phyloP scores from a whole-genome alignment of 1,140 invertebrate genomes.

The Aphis gossypii region DNA sequence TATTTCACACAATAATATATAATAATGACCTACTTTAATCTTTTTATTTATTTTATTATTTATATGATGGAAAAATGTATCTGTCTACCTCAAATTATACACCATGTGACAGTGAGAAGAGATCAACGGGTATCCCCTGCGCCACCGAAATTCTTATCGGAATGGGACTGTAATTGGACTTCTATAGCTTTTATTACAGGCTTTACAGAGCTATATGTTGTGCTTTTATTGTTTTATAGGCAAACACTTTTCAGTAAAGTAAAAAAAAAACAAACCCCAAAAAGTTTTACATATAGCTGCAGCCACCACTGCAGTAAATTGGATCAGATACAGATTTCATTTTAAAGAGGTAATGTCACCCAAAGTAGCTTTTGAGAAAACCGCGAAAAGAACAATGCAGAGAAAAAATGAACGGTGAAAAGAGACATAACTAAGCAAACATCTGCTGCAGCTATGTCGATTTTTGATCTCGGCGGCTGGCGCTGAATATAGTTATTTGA shows the following conservation, averaged over 20 bases:
- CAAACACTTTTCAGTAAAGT: neutral
- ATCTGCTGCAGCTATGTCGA: neutral
- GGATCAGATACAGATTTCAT: neutral
- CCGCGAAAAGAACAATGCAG: neutral
- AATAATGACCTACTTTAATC: neutral
- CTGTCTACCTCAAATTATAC: neutral
- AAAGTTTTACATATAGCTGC: neutral
- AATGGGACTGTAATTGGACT: neutral
- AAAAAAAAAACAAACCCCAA: neutral
- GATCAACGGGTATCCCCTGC: neutral
- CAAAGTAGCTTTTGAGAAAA: neutral
- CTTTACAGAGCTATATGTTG: neutral
- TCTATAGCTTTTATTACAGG: neutral
- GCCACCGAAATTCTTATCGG: neutral
- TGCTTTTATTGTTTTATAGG: neutral
- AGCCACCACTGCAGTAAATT: neutral
- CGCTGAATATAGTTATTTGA: conserved; percentile 7
- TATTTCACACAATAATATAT: neutral
- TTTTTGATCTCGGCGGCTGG: neutral
- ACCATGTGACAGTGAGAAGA: neutral
- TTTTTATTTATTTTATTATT: neutral
- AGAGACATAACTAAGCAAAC: neutral
- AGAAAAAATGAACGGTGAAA: neutral
- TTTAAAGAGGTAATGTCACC: neutral
- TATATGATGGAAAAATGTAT: neutral